Conservation (phyloP, 2,888 invertebrate species). For the Omphaloscelis lunosa region DNA sequence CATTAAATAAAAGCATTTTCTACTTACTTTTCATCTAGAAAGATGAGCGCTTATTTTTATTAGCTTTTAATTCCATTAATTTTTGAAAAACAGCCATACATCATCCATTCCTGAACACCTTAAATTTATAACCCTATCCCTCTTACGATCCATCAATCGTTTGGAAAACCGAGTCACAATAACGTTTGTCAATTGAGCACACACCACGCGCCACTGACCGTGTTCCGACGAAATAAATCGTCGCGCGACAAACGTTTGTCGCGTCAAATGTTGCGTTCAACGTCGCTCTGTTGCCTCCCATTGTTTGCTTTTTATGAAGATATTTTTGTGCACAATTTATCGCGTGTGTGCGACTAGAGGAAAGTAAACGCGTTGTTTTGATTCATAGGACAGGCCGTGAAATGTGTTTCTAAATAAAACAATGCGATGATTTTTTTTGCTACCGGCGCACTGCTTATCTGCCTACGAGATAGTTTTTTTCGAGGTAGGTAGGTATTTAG, state of each 20-base stretch:
- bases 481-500: no score
- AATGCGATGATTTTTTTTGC: not conserved
- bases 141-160: constrained; percentile 53
- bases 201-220: constrained; percentile 61
- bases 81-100: constrained; percentile 6
- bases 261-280: constrained; percentile 65
- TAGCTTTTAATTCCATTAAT: constrained; percentile 17
- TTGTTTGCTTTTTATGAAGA: constrained; percentile 64
- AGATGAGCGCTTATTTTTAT: not conserved
- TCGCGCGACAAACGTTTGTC: constrained; percentile 59
- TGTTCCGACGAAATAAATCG: constrained; percentile 61
- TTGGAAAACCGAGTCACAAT: constrained; percentile 45
- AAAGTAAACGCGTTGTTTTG: constrained; percentile 48
- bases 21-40: not conserved
- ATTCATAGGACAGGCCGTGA: constrained; percentile 33
- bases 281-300: constrained; percentile 59
- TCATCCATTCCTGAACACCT: constrained; percentile 26
- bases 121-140: constrained; percentile 29
- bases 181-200: constrained; percentile 57
- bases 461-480: not conserved
- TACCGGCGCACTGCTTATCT: not conserved
- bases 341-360: constrained; percentile 38
- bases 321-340: constrained; percentile 65
- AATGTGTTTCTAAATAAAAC: constrained; percentile 18
- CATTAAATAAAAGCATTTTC: not conserved